phyloP scores from a whole-genome alignment of 2,888 invertebrate genomes.

The Tenthredo mesomela region DNA sequence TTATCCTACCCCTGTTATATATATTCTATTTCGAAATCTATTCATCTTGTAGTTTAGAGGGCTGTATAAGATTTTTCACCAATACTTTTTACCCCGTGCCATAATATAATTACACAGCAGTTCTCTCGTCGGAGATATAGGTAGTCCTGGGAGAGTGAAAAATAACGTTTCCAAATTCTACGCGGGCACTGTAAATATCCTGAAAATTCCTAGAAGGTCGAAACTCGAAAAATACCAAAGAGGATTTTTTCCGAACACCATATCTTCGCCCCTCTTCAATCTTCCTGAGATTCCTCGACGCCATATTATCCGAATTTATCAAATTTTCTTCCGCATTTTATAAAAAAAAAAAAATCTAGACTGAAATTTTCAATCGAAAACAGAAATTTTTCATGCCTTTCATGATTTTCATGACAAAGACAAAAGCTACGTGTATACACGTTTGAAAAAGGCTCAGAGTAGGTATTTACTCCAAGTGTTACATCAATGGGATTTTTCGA shows the following conservation, averaged over 20 bases:
- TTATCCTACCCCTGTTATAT: not conserved
- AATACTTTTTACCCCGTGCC: not conserved
- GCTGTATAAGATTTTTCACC: slow-evolving; percentile 26
- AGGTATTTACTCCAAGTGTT: slow-evolving; percentile 15
- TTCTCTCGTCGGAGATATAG: not conserved
- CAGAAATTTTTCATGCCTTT: not conserved
- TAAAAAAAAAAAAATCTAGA: not conserved
- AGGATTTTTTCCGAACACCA: slow-evolving; percentile 8
- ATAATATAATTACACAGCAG: slow-evolving; percentile 23
- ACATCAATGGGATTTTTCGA: not conserved
- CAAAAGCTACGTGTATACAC: not conserved
- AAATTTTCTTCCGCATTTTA: not conserved
- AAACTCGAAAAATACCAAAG: slow-evolving; percentile 31
- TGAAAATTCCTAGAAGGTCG: slow-evolving; percentile 42
- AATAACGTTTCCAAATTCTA: slow-evolving; percentile 36
- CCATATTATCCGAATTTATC: not conserved
- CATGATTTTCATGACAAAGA: not conserved
- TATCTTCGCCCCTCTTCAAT: slow-evolving; percentile 19
- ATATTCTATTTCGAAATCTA: not conserved
- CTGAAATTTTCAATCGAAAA: not conserved
- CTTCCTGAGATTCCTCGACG: not conserved
- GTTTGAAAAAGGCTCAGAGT: not conserved
- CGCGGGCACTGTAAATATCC: slow-evolving; percentile 45
- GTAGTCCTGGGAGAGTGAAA: slow-evolving; percentile 42
- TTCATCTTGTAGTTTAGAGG: not conserved